Conservation (phyloP, 2,888 invertebrate species). For the Hypomecis punctinalis region DNA sequence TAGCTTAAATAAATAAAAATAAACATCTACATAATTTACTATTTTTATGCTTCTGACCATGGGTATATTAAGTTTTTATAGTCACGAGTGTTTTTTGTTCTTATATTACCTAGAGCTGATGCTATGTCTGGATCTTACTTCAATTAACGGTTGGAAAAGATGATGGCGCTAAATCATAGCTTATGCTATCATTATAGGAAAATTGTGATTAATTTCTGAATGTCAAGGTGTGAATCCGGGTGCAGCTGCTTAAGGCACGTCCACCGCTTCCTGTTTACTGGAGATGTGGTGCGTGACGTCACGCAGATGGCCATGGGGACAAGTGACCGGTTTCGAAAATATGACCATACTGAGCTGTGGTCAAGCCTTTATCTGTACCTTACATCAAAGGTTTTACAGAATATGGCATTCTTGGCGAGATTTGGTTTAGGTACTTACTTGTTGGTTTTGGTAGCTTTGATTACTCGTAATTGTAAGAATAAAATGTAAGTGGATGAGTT, state of each 20-base stretch:
- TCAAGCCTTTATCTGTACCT: too few species aligned
- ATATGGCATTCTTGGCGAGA: too few species aligned
- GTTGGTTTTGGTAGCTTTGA: too few species aligned
- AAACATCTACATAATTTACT: constrained; percentile 1
- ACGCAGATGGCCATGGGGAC: neutral
- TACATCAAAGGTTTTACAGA: too few species aligned
- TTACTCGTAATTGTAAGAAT: too few species aligned
- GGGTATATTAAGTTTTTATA: neutral
- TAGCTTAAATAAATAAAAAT: constrained; percentile 8
- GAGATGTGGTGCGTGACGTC: constrained; percentile 1
- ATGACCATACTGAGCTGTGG: too few species aligned
- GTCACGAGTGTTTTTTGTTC: neutral
- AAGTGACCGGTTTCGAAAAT: too few species aligned
- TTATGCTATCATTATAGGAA: constrained; percentile 6
- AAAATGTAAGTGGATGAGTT: too few species aligned
- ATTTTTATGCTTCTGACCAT: neutral
- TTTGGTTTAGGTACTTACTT: too few species aligned
- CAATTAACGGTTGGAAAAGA: neutral
- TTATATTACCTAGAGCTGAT: neutral
- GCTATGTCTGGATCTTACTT: neutral
- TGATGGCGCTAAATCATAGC: constrained; percentile 8
- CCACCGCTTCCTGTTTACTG: constrained; percentile 6
- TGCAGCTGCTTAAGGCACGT: constrained; percentile 7
- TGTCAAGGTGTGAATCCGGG: constrained; percentile 23
- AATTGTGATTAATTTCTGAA: constrained; percentile 10